Base-by-base conservation (phyloP, 2,113 vertebrate genomes). In the Vidua chalybeata region DNA sequence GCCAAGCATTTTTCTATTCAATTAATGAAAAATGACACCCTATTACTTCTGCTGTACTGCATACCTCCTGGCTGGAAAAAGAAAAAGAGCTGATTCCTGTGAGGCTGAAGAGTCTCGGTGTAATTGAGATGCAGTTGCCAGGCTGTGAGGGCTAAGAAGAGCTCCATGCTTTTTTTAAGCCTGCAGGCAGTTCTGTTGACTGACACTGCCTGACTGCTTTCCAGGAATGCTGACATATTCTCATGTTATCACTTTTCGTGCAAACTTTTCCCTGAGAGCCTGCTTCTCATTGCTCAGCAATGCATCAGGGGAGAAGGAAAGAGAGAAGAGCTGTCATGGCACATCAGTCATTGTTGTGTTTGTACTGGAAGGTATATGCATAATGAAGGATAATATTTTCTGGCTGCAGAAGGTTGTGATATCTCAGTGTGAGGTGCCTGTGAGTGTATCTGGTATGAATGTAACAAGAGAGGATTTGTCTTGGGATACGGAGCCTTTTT, bases 201-300 rank as follows among this genome's bases (percentile, higher is more conserved):
- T 95, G 96, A 92, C 2, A 2, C 52, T 89, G 73, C 76, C 83
- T 6, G 1, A 93, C 72, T 20, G 45, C 93, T 96, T 96, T 96
- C 91, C 76, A 97, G 88, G 93, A 96, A 94, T 82, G 86, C 85
- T 92, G 80, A 93, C 85, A 96, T 93, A 95, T 92, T 92, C 91
- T 96, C 90, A 87, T 64, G 90, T 96, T 97, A 96, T 90, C 95
- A 87, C 39, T 94, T 95, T 86, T 78, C 88, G 93, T 84, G 88
- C 68, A 95, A 95, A 84, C 85, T 92, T 92, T 93, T 82, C 80
- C 94, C 83, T 0, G 0, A 78, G 73, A 96, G 76, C 41, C 83
- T 76, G 76, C 90, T 89, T 96, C 93, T 94, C 58, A 39, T 92
- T 74, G 88, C 92, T 89, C 13, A 3, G 61, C 26, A 2, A 54